phyloP scores from a whole-genome alignment of 2,113 vertebrate genomes.

The Dendropsophus ebraccatus region DNA sequence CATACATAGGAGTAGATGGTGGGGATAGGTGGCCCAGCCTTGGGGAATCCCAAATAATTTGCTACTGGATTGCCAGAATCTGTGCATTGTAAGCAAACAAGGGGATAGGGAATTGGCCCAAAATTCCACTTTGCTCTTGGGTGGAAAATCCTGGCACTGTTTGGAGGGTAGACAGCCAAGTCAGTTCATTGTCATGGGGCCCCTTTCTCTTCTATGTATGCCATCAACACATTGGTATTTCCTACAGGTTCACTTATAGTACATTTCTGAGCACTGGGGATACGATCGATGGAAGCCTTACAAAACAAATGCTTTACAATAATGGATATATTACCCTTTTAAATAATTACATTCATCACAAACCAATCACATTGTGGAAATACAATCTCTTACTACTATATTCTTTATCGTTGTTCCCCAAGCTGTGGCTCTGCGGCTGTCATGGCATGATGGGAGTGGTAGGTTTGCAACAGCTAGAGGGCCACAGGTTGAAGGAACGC shows the following conservation, averaged over 20 bases:
- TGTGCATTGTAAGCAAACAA: background rate
- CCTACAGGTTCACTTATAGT: background rate
- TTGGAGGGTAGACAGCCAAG: no score
- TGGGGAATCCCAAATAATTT: background rate
- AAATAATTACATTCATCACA: conserved; percentile 27
- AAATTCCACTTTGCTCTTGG: background rate
- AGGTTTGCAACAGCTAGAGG: no score
- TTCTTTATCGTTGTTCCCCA: no score
- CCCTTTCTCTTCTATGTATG: background rate
- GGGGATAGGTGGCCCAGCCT: background rate
- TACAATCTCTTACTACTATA: background rate
- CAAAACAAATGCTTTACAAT: background rate
- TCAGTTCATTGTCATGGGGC: background rate
- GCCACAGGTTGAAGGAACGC: no score
- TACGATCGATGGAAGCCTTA: background rate
- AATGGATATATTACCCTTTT: conserved; percentile 4
- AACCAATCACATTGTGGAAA: conserved; percentile 2
- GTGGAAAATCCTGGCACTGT: background rate
- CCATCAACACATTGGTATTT: background rate
- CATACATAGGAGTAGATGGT: background rate
- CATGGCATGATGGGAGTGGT: no score
- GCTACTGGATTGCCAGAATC: background rate
- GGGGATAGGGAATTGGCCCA: background rate
- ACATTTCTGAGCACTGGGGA: background rate
- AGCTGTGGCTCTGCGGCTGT: no score